Evolutionary conservation across 2,797 vertebrate genomes (phyloP).

Genomic region (Malacoraja senta): DNA sequence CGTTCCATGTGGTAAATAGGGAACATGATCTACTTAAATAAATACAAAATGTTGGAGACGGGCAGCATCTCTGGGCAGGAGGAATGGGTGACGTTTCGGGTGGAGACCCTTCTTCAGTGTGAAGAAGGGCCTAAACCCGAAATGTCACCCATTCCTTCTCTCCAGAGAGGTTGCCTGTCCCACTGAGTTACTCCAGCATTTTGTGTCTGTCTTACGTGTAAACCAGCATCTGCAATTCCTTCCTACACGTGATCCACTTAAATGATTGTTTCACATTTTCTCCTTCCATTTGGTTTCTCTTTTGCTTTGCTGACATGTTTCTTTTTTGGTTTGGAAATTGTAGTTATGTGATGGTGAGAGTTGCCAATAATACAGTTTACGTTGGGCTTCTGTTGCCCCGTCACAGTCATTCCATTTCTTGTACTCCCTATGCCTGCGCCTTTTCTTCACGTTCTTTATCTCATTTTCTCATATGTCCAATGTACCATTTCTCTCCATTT

Average conservation of each 20-base stretch:
- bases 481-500: no score
- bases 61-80: no score
- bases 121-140: no score
- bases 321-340: background rate
- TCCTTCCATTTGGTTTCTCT: background rate
- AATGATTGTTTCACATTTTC: no score
- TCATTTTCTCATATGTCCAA: background rate
- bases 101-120: no score
- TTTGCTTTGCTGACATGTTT: background rate
- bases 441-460: background rate
- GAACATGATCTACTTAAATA: background rate
- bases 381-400: background rate
- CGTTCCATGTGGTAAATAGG: background rate
- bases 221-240: no score
- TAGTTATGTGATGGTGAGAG: background rate
- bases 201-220: no score
- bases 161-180: no score
- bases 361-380: background rate
- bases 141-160: no score
- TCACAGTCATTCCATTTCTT: background rate
- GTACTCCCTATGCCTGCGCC: background rate
- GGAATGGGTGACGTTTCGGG: no score
- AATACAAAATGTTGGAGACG: no score
- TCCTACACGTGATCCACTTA: background rate
- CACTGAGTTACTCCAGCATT: no score